Evolutionary conservation across 2,113 vertebrate species (phyloP).

Genomic region (Steatornis caripensis): DNA sequence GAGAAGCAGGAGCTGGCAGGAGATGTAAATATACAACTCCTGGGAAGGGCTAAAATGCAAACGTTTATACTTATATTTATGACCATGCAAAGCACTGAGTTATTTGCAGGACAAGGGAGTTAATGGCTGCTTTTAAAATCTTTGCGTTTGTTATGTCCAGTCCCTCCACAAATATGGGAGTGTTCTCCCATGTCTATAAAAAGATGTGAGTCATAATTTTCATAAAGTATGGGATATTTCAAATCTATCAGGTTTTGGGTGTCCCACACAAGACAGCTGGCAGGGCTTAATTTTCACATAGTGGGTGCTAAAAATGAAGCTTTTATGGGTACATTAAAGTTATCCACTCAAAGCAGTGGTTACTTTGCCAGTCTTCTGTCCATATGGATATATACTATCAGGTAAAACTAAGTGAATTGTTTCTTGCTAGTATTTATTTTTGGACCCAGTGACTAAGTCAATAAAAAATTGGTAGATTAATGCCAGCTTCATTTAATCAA

Average conservation of each 20-base stretch:
- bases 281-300: not conserved
- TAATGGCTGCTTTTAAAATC: not conserved
- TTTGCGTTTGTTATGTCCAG: not conserved
- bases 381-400: not conserved
- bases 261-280: slow-evolving; percentile 47
- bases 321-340: not conserved
- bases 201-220: slow-evolving; percentile 38
- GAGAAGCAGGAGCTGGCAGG: not conserved
- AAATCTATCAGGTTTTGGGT: not conserved
- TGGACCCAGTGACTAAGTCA: not conserved
- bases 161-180: not conserved
- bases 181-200: not conserved
- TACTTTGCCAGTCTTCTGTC: not conserved
- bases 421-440: not conserved
- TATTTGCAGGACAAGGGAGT: not conserved
- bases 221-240: slow-evolving; percentile 12
- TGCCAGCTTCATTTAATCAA: not conserved
- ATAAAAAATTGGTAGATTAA: not conserved
- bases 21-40: not conserved
- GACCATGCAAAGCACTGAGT: not conserved
- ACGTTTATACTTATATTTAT: not conserved
- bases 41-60: not conserved
- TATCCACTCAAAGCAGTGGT: not conserved
- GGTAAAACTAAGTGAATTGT: not conserved
- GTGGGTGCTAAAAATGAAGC: not conserved